Evolutionary conservation across 2,797 vertebrate species (phyloP).

Genomic region (Onychomys torridus): DNA sequence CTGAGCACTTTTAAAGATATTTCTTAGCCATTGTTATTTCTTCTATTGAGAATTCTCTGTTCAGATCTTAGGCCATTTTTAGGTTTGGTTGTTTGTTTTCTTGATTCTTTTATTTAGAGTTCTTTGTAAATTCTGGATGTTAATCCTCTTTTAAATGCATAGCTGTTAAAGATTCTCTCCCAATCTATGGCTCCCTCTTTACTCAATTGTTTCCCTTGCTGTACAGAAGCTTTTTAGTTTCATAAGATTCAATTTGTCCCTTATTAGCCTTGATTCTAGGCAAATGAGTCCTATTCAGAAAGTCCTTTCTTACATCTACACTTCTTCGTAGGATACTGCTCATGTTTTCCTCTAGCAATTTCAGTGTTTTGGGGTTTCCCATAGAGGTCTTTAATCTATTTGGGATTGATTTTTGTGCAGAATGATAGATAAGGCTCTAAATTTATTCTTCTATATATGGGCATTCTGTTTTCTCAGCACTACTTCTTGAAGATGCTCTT

Average conservation of each 20-base stretch:
- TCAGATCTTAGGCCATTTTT: background rate
- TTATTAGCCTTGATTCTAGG: background rate
- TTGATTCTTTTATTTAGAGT: background rate
- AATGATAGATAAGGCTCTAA: background rate
- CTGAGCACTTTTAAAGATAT: background rate
- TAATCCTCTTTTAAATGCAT: background rate
- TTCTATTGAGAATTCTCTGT: background rate
- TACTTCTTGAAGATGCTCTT: background rate
- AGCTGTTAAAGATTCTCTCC: background rate
- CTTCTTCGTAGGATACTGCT: background rate
- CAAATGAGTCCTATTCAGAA: background rate
- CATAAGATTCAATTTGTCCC: background rate
- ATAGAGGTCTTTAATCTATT: background rate
- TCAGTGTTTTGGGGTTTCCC: background rate
- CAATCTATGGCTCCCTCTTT: background rate
- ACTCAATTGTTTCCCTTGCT: background rate
- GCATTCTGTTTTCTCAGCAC: background rate
- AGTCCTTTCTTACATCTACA: background rate
- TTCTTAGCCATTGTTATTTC: background rate
- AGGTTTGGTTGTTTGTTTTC: background rate
- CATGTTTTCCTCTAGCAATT: background rate
- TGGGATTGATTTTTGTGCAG: background rate
- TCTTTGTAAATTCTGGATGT: background rate
- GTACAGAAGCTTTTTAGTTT: background rate
- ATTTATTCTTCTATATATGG: background rate